Conservation (phyloP, 2,888 invertebrate genomes). For the Scrobipalpa atriplicella region DNA sequence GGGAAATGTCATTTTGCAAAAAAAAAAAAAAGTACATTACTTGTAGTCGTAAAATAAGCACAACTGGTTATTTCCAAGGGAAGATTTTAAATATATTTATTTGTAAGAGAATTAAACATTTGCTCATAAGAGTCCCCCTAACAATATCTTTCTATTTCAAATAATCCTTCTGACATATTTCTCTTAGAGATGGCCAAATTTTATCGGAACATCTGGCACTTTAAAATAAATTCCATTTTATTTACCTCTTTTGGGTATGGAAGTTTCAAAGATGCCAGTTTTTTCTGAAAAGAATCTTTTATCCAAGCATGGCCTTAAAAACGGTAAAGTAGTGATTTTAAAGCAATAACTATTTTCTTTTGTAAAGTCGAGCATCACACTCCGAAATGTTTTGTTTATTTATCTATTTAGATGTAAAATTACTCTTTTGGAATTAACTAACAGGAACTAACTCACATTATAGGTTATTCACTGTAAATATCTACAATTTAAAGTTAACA, state of each 20-base stretch:
- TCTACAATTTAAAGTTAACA: slow-evolving; percentile 46
- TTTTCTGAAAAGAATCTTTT: not conserved
- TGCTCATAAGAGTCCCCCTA: slow-evolving; percentile 24
- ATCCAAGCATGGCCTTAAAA: slow-evolving; percentile 2
- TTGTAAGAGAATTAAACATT: slow-evolving; percentile 22
- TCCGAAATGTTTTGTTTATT: slow-evolving; percentile 1
- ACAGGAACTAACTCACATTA: slow-evolving; percentile 49
- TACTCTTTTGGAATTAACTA: slow-evolving; percentile 32
- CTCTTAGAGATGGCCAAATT: not conserved
- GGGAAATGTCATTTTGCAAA: slow-evolving; percentile 14
- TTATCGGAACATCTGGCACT: not conserved
- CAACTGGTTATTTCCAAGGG: slow-evolving; percentile 31
- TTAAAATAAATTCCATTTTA: not conserved
- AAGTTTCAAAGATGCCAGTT: slow-evolving; percentile 13
- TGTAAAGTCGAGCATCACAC: slow-evolving; percentile 17
- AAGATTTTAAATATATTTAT: slow-evolving; percentile 29
- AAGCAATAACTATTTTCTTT: slow-evolving; percentile 15
- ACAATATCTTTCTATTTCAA: not conserved
- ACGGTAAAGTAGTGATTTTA: slow-evolving; percentile 8
- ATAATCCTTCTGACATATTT: not conserved
- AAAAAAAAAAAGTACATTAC: slow-evolving; percentile 31
- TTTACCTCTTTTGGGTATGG: slow-evolving; percentile 23
- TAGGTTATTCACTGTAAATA: slow-evolving; percentile 62
- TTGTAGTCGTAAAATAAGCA: slow-evolving; percentile 32
- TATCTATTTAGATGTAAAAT: slow-evolving; percentile 10